These are phyloP conservation scores for Cariama cristata DNA, from an alignment of 2,113 vertebrate species.

Conservation along the genomic window DNA sequence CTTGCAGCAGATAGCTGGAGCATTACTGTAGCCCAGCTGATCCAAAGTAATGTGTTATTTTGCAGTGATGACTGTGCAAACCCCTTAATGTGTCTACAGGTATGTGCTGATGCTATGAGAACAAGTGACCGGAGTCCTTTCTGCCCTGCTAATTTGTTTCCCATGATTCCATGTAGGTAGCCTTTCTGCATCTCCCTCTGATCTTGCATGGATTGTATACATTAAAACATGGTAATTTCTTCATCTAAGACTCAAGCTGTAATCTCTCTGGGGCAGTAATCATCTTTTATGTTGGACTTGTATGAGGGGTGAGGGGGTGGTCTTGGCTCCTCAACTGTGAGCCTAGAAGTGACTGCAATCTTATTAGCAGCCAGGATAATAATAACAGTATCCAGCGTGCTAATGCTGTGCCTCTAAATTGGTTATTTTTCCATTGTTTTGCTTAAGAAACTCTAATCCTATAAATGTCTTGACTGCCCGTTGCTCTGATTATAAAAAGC, in stretches of 20 bases:
- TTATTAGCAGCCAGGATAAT: not conserved
- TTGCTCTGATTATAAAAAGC: constrained; percentile 28
- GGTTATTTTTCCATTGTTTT: not conserved
- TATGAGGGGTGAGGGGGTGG: not conserved
- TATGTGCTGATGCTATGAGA: not conserved
- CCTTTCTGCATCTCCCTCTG: not conserved
- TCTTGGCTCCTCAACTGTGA: not conserved
- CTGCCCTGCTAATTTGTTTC: not conserved
- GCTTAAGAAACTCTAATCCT: constrained; percentile 26
- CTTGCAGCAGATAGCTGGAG: not conserved
- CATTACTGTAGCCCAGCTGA: not conserved
- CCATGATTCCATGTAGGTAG: not conserved
- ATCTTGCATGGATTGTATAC: not conserved
- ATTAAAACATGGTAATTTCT: not conserved
- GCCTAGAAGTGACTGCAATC: not conserved
- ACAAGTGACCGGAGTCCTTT: accelerated
- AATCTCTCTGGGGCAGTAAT: not conserved
- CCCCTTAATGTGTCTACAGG: not conserved
- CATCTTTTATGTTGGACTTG: not conserved
- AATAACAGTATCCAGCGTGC: not conserved
- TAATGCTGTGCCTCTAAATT: not conserved
- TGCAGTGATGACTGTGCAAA: not conserved
- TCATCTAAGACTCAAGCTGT: not conserved
- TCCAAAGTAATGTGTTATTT: not conserved
- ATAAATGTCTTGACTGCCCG: not conserved